phyloP scores from a whole-genome alignment of 2,888 invertebrate species.

The Xestia rhomboidea region DNA sequence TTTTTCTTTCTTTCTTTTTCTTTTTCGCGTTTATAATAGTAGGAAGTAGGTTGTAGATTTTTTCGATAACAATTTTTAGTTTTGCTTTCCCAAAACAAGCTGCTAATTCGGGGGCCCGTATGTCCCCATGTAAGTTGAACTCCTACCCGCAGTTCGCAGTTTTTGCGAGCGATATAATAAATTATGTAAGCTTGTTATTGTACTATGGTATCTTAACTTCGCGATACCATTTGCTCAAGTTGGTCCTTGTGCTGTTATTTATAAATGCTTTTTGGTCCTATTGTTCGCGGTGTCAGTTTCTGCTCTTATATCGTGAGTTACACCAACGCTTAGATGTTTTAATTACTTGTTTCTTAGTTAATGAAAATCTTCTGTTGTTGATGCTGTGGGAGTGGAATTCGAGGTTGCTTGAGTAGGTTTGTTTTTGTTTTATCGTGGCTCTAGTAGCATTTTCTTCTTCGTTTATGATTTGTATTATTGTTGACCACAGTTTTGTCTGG shows the following conservation, averaged over 20 bases:
- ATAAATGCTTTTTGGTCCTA: constrained; percentile 70
- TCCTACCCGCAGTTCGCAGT: constrained; percentile 72
- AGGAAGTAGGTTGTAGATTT: too few relatives aligned
- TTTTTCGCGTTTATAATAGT: too few relatives aligned
- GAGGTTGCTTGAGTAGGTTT: background rate
- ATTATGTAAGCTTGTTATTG: constrained; percentile 86
- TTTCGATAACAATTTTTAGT: too few relatives aligned
- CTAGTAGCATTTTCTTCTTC: background rate
- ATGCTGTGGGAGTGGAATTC: constrained; percentile 17
- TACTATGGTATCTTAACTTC: constrained; percentile 84
- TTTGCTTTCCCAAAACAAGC: background rate
- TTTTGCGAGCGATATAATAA: constrained; percentile 85
- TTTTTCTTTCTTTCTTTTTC: too few relatives aligned
- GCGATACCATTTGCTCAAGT: constrained; percentile 74
- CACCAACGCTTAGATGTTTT: constrained; percentile 63
- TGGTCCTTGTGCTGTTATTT: constrained; percentile 76
- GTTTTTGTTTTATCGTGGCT: background rate
- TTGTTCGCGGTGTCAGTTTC: constrained; percentile 55
- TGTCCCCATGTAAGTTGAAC: constrained; percentile 60
- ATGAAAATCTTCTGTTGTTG: constrained; percentile 60
- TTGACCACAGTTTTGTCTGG: background rate
- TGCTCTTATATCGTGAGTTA: constrained; percentile 55
- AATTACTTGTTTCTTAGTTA: constrained; percentile 61
- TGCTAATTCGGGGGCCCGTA: constrained; percentile 39
- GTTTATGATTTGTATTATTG: background rate